Evolutionary conservation across 2,113 vertebrate genomes (phyloP), one percentile per base, ranked within the genome.

Genomic region (Paratilapia polleni): DNA sequence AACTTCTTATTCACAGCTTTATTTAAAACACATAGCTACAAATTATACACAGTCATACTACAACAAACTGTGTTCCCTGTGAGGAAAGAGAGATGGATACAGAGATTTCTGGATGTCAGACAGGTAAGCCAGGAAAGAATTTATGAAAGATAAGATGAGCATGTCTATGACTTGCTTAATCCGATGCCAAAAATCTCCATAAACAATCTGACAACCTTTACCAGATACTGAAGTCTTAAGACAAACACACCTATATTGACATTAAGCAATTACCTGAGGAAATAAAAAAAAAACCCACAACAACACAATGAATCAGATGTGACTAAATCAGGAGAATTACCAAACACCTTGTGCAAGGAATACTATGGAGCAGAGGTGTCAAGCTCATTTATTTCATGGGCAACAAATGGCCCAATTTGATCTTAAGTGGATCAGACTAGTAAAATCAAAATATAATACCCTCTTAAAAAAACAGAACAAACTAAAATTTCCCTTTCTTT

Each of bases 91-190:
- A 24, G 59, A 77, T 61, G 49, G 76, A 64, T 36, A 36, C 41
- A 74, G 54, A 83, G 56, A 86, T 84, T 64, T 34, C 54, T 70
- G 52, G 24, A 66, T 36, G 28, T 43, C 75, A 75, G 70, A 70
- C 77, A 77, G 78, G 78, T 89, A 63, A 85, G 63, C 81, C 84
- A 82, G 54, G 52, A 73, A 76, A 60, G 79, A 82, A 82, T 86
- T 85, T 79, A 74, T 83, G 70, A 70, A 31, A 77, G 73, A 93
- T 78, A 83, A 74, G 56, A 61, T 60, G 56, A 36, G 7, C 75
- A 13, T 41, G 28, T 57, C 3, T 38, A 28, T 36, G 66, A 74
- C 28, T 57, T n/a, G 66, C 62, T 49, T 63, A 19, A 63, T 28
- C 57, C 12, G 8, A 81, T 1, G 9, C 11, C 36, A 28, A 36